Evolutionary conservation across 2,797 vertebrate genomes (phyloP), one percentile per base, ranked within the genome.

Genomic region (Lithobates pipiens): DNA sequence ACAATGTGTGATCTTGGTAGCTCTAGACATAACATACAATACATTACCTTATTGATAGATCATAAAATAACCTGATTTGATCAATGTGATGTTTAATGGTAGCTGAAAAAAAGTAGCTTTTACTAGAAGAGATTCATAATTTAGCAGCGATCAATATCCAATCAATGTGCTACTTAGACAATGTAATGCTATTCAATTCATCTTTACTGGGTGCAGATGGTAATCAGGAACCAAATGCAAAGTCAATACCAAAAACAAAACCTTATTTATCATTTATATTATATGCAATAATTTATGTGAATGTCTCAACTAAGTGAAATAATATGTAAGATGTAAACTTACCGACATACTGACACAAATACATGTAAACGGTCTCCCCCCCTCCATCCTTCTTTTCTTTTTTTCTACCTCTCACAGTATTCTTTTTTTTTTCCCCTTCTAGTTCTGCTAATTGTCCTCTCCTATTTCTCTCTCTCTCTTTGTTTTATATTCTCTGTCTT

Each of bases 101-200:
- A 23, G 36, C 42, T 65, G 25, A 21, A 50, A 50, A 50, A 50
- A 68, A 68, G 15, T 46, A 44, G 36, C n/a, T 68, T 78, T 78
- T 68, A 68, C 77, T n/a, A 44, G 36, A 78, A 68, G 63, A 72
- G 13, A 91, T 90, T 92, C 88, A 90, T 93, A 92, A 93, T 92
- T 94, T 86, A 90, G 18, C 74, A 76, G 82, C 81, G 89, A 89
- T 92, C 92, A 87, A 92, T 95, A 91, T 32, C 78, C 80, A 4
- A 92, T 93, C 91, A 89, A 88, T 93, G 73, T 16, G 79, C 69
- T 88, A 80, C 84, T 89, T 86, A 85, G 80, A 89, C 88, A 86
- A 50, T 61, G 71, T 81, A 71, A 71, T 61, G 69, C 39, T 27
- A 29, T n/a, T 57, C 63, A 10, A 29, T 68, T 68, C 27, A 68